These are phyloP conservation scores for Diabrotica undecimpunctata DNA, from an alignment of 1,140 invertebrate genomes.

Conservation along the genomic window DNA sequence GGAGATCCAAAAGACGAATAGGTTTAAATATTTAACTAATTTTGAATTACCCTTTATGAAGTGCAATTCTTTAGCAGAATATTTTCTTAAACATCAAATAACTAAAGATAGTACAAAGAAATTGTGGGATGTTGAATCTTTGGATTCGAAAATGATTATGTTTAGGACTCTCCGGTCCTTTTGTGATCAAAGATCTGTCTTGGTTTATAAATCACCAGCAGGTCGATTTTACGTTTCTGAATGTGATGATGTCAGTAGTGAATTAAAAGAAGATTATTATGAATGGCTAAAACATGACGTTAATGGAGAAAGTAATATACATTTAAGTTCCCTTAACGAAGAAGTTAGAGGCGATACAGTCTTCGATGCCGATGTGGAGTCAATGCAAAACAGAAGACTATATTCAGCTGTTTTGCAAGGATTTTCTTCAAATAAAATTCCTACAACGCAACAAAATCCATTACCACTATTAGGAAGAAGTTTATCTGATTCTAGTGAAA, in stretches of 20 bases:
- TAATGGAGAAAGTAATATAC: neutral
- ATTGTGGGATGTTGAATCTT: constrained; percentile 12
- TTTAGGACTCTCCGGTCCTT: constrained; percentile 5
- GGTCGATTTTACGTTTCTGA: constrained; percentile 14
- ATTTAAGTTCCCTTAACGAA: neutral
- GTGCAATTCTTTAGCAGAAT: constrained; percentile 29
- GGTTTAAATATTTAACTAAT: neutral
- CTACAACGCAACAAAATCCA: constrained; percentile 3
- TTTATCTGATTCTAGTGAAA: neutral
- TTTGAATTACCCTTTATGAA: constrained; percentile 31
- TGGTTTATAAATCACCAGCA: constrained; percentile 24
- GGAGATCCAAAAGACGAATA: neutral
- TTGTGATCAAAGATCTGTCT: constrained; percentile 8
- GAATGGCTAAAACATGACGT: constrained; percentile 10
- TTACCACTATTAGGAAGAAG: constrained; percentile 13
- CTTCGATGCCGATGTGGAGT: no score
- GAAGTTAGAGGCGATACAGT: no score
- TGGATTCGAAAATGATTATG: constrained; percentile 13
- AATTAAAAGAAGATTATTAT: constrained; percentile 12
- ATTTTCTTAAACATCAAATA: constrained; percentile 30
- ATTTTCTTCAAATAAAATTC: constrained; percentile 13
- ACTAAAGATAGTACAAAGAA: constrained; percentile 12
- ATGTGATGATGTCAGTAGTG: constrained; percentile 5
- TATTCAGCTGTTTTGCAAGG: constrained; percentile 40
- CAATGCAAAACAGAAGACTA: constrained; percentile 22